These are phyloP conservation scores for Caenorhabditis sp. DNA, from an alignment of 2,888 invertebrate species.

Conservation along the genomic window DNA sequence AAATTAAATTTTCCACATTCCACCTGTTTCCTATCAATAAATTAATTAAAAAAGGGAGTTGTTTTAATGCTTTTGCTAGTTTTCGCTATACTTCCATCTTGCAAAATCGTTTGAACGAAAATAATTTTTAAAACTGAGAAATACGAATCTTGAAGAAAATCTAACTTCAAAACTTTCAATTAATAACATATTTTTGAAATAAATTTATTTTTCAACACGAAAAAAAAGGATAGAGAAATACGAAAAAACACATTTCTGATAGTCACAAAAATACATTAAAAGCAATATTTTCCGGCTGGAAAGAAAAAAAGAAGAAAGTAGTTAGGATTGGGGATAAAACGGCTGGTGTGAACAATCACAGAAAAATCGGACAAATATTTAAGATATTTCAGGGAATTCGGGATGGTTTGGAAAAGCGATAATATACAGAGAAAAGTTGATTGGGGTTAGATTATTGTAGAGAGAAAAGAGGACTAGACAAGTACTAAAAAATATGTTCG, in stretches of 20 bases:
- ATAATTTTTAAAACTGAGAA: background rate
- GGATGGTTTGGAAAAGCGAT: conserved; percentile 14
- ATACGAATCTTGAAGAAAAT: background rate
- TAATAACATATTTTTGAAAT: background rate
- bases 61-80: too few species aligned
- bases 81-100: too few species aligned
- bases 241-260: background rate
- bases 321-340: background rate
- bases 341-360: conserved; percentile 33
- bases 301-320: background rate
- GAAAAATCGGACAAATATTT: conserved; percentile 19
- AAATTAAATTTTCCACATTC: too few species aligned
- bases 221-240: background rate
- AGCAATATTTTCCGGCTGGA: too few species aligned
- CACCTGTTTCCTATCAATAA: too few species aligned
- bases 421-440: conserved; percentile 20
- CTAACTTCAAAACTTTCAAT: background rate
- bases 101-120: too few species aligned
- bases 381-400: background rate
- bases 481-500: background rate
- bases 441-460: conserved; percentile 1
- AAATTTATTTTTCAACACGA: background rate
- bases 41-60: too few species aligned
- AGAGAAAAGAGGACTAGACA: background rate
- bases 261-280: background rate